phyloP scores from a whole-genome alignment of 2,888 invertebrate species.

The Synanthedon andrenaeformis region DNA sequence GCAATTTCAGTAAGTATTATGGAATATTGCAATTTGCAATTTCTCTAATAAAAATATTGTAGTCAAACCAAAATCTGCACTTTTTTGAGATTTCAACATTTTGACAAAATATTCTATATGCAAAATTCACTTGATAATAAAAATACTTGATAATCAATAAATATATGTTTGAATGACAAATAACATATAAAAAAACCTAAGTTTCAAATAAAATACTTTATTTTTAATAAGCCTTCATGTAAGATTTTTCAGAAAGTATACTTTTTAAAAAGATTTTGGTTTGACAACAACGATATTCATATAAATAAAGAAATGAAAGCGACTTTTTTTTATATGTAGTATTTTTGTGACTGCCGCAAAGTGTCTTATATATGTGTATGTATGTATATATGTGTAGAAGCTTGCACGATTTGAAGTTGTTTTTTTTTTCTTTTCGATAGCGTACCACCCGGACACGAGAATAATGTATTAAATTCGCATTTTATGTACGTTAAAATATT shows the following conservation, averaged over 20 bases:
- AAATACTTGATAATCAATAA: too few species aligned
- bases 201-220: too few species aligned
- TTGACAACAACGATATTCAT: not conserved
- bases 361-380: constrained; percentile 15
- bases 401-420: constrained; percentile 7
- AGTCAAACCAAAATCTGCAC: too few species aligned
- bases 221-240: too few species aligned
- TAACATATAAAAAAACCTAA: too few species aligned
- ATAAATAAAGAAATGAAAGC: not conserved
- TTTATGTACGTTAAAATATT: constrained; percentile 59
- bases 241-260: not conserved
- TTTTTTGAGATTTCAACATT: too few species aligned
- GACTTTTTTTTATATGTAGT: not conserved
- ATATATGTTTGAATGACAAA: too few species aligned
- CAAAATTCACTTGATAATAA: too few species aligned
- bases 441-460: constrained; percentile 24
- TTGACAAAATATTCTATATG: too few species aligned
- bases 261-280: not conserved
- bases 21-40: too few species aligned
- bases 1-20: too few species aligned
- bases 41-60: too few species aligned
- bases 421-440: constrained; percentile 8
- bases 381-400: constrained; percentile 12
- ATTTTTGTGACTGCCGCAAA: constrained; percentile 8
- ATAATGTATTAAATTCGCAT: constrained; percentile 37